Evolutionary conservation across 2,113 vertebrate genomes (phyloP).

Genomic region (Chinchilla lanigera): DNA sequence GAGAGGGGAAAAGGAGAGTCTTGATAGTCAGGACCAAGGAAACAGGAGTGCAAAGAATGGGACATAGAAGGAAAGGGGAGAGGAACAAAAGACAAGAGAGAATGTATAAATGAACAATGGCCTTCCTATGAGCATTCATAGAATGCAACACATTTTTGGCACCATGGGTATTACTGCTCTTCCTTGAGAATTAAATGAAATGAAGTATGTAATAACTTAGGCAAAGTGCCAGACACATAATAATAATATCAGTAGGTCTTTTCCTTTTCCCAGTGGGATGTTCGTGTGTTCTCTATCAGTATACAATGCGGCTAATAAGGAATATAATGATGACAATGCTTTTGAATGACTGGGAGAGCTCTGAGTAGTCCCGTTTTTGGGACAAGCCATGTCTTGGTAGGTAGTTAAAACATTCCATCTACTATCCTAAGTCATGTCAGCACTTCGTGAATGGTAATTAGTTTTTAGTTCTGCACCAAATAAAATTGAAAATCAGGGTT

Average conservation of each 20-base stretch:
- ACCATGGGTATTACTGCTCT: background rate
- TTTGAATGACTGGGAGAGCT: constrained; percentile 32
- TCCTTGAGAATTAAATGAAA: constrained; percentile 56
- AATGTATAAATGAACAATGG: background rate
- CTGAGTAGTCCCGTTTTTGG: background rate
- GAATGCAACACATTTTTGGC: background rate
- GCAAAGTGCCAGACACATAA: constrained; percentile 31
- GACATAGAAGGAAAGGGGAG: background rate
- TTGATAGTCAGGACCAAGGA: background rate
- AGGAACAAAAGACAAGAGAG: background rate
- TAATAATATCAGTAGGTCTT: background rate
- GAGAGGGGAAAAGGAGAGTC: background rate
- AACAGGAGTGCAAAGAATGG: background rate
- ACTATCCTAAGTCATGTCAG: background rate
- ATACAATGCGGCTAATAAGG: background rate
- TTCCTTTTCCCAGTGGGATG: background rate
- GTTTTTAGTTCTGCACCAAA: background rate
- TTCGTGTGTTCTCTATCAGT: background rate
- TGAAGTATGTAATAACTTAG: constrained; percentile 26
- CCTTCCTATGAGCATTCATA: background rate
- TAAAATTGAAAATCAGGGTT: background rate
- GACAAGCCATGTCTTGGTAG: constrained; percentile 8
- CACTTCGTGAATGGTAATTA: background rate
- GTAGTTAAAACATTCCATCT: background rate
- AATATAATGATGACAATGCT: background rate